A percentile compares a stretch with the other conserved stretches of the same genome.
Conservation (phyloP, 1,140 invertebrate genomes). For the Whitmania pigra region DNA sequence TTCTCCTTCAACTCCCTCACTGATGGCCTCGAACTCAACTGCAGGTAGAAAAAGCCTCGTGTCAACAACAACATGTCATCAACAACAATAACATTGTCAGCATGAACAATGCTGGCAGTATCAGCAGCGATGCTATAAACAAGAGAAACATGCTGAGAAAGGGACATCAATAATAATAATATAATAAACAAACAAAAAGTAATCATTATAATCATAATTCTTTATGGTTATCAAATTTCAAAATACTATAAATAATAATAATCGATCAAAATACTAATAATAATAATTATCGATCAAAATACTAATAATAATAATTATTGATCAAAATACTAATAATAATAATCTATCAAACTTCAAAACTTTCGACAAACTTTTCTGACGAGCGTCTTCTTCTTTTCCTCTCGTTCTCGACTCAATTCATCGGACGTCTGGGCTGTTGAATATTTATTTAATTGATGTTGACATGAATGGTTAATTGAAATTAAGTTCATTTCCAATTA, state of each 20-base stretch:
- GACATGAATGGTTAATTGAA: too few relatives aligned
- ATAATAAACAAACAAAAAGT: too few relatives aligned
- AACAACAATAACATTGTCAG: background rate
- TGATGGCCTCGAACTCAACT: constrained; percentile 92
- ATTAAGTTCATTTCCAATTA: background rate
- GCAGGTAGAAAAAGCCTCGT: constrained; percentile 23
- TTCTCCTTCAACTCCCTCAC: constrained; percentile 97
- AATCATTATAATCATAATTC: too few relatives aligned
- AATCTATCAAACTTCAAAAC: background rate
- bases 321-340: background rate
- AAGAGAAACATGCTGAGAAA: too few relatives aligned
- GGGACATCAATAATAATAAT: too few relatives aligned
- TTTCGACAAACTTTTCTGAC: constrained; percentile 61
- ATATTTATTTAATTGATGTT: background rate
- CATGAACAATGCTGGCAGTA: background rate
- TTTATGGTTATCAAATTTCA: too few relatives aligned
- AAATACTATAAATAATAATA: too few relatives aligned
- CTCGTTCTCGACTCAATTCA: constrained; percentile 85
- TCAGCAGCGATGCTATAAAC: background rate
- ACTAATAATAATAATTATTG: too few relatives aligned
- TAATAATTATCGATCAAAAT: too few relatives aligned
- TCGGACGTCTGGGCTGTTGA: constrained; percentile 67
- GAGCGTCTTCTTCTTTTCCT: constrained; percentile 89
- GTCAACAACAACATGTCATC: background rate
- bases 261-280: too few relatives aligned